Percentiles rank a stretch among this genome's conserved stretches.
Evolutionary conservation across 2,797 vertebrate species (phyloP).

Genomic region (Staurois parvus): DNA sequence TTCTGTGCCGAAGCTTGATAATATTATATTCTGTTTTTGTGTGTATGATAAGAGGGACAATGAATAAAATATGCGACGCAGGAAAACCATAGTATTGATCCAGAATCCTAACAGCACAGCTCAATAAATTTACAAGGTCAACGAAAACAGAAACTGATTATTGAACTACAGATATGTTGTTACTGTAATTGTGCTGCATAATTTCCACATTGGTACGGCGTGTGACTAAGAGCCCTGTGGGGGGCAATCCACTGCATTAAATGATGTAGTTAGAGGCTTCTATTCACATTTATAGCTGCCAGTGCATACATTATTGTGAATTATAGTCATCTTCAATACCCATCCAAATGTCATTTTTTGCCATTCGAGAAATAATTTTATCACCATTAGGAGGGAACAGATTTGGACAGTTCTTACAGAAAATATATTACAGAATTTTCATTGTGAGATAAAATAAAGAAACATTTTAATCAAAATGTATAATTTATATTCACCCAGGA

Average conservation of each 20-base stretch:
- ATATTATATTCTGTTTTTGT: constrained; percentile 35
- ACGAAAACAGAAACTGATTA: constrained; percentile 2
- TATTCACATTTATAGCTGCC: constrained; percentile 20
- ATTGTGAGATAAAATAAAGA: background rate
- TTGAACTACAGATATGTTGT: constrained; percentile 30
- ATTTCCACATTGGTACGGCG: constrained; percentile 14
- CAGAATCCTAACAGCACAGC: constrained; percentile 25
- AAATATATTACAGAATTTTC: background rate
- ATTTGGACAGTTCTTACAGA: background rate
- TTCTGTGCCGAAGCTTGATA: constrained; percentile 33
- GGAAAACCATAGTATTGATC: background rate
- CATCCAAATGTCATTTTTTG: constrained; percentile 29
- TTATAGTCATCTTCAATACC: background rate
- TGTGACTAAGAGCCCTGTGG: constrained; percentile 29
- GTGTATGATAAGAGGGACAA: background rate
- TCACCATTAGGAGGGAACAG: constrained; percentile 24
- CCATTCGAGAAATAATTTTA: constrained; percentile 34
- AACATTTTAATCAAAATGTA: background rate
- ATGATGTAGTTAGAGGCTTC: constrained; percentile 26
- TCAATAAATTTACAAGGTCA: constrained; percentile 30
- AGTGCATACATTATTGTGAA: background rate
- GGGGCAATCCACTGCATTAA: constrained; percentile 18
- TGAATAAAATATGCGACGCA: constrained; percentile 10
- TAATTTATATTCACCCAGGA: too few relatives aligned
- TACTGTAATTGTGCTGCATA: constrained; percentile 37